Evolutionary conservation across 2,113 vertebrate species (phyloP), one percentile per base, ranked within the genome.

Genomic region (Tympanuchus pallidicinctus): DNA sequence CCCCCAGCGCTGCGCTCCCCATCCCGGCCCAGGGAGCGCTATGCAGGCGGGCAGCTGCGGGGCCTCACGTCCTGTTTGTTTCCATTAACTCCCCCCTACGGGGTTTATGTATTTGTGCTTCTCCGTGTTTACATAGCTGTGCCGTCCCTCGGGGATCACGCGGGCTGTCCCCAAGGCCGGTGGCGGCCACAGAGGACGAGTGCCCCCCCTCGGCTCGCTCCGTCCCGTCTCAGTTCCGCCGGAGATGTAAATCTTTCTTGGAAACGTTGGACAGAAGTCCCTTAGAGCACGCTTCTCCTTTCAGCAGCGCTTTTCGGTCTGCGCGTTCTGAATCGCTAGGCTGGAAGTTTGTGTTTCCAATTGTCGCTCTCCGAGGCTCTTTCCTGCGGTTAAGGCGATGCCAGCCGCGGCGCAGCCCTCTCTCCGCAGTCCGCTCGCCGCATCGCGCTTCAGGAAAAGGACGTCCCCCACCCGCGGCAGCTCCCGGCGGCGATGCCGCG

Each of bases 311-410:
- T 78, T 89, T 65, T 54, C 77, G 54, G 84, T 24, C 92, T 84
- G 84, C 1, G 3, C 80, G 60, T 45, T 69, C 47, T 66, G 30
- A 82, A 73, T 4, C 24, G 74, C 67, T 50, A 84, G 81, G 84
- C 64, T 69, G 66, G 67, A 73, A 92, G 94, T 92, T 91, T 95
- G 78, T 92, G 89, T 92, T 94, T 95, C 89, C 59, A 95, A 91
- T 91, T 94, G 91, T 94, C 92, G 43, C 93, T 61, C 85, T 71
- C n/a, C 3, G 67, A 81, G 94, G 59, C 50, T 1, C 86, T 80
- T 47, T 16, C 48, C 79, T 30, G 32, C 28, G 65, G 90, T 70
- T 42, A 85, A 63, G 13, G 57, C 67, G 15, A 20, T 10, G 50
- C 88, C 82, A 9, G 90, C 56, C 83, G 32, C 89, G 52, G 24